Evolutionary conservation across 2,888 invertebrate species (phyloP).

Genomic region (Pocota personata): DNA sequence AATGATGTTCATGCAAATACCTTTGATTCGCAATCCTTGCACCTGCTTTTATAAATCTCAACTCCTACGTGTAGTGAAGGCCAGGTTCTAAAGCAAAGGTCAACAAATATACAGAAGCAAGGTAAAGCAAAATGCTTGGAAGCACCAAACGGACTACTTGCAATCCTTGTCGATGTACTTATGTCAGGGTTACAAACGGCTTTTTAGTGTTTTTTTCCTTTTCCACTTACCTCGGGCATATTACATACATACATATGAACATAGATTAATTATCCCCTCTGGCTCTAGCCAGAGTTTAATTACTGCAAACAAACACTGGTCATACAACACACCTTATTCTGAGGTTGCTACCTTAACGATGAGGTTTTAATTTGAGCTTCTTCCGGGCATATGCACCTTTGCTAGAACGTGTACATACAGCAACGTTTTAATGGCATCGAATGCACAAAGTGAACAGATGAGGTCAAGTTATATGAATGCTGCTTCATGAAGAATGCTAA

Average conservation of each 20-base stretch:
- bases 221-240: neutral
- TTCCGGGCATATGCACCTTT: neutral
- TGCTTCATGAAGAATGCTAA: constrained; percentile 4
- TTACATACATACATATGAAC: no score
- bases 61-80: neutral
- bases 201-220: neutral
- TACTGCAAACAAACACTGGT: constrained; percentile 62
- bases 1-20: neutral
- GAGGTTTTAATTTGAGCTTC: constrained; percentile 38
- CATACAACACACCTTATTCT: constrained; percentile 54
- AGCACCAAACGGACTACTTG: neutral
- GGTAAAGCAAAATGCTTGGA: neutral
- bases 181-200: neutral
- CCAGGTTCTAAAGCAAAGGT: neutral
- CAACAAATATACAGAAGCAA: neutral
- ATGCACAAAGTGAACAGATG: constrained; percentile 40
- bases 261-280: constrained; percentile 22
- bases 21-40: neutral
- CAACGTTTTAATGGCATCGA: constrained; percentile 26
- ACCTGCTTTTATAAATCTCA: neutral
- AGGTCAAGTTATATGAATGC: constrained; percentile 32
- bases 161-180: neutral
- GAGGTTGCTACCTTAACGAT: constrained; percentile 36
- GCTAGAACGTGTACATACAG: neutral
- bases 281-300: constrained; percentile 37